Percentiles rank a stretch among this genome's conserved stretches.
Conservation (phyloP, 2,113 vertebrate genomes). For the Pachycephala philippinensis region DNA sequence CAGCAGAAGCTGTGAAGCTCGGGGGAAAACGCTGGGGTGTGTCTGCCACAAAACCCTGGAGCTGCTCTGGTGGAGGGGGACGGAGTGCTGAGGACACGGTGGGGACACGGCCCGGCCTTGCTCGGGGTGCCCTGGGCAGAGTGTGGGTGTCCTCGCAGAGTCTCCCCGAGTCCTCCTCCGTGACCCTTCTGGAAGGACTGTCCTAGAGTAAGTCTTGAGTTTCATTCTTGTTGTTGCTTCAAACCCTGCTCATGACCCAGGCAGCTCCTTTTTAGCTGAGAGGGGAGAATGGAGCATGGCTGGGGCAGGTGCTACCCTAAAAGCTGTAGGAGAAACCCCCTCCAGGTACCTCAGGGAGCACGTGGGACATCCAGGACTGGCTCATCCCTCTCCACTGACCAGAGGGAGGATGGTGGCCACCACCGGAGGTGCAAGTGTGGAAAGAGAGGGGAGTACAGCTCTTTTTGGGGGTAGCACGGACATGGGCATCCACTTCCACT, state of each 20-base stretch:
- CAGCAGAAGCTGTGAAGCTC: not conserved
- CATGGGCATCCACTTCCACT: not conserved
- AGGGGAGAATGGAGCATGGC: not conserved
- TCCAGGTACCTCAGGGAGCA: not conserved
- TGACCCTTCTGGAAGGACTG: not conserved
- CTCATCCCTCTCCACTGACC: not conserved
- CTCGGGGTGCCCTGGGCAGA: rapidly evolving
- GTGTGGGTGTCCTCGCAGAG: not conserved
- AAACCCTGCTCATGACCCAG: not conserved
- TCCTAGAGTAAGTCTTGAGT: conserved; percentile 14
- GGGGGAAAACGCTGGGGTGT: not conserved
- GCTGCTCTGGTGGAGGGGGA: not conserved
- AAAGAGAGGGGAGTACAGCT: not conserved
- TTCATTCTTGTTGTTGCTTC: not conserved
- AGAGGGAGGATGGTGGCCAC: not conserved
- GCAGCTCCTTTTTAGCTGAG: not conserved
- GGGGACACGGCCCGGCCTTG: not conserved
- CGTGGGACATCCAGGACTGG: rapidly evolving
- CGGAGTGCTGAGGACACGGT: rapidly evolving
- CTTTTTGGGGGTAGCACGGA: not conserved
- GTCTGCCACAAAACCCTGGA: not conserved
- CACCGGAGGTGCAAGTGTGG: not conserved
- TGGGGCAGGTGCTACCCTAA: not conserved
- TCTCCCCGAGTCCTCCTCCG: rapidly evolving
- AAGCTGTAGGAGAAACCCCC: not conserved